Percentiles rank a stretch among this genome's conserved stretches.
Conservation (phyloP, 2,888 invertebrate species). For the Sericinus montela region DNA sequence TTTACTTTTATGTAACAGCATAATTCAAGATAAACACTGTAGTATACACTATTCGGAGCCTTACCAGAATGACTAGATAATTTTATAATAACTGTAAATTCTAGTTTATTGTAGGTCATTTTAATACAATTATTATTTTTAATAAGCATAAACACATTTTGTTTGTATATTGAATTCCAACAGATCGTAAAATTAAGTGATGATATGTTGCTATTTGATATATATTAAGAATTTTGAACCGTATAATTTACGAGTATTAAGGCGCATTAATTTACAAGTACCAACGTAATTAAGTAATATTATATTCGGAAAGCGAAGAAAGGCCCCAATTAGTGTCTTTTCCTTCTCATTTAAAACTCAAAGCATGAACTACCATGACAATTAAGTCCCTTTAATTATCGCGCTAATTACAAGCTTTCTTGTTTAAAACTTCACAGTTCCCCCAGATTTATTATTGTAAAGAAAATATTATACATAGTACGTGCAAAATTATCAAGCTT, state of each 20-base stretch:
- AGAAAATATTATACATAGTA: constrained; percentile 2
- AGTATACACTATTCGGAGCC: too few relatives aligned
- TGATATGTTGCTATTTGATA: background rate
- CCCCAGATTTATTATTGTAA: constrained; percentile 11
- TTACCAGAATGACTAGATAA: too few relatives aligned
- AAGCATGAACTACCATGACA: constrained; percentile 20
- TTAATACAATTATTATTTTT: too few relatives aligned
- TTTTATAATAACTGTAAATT: too few relatives aligned
- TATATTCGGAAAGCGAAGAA: constrained; percentile 15
- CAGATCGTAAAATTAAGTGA: background rate
- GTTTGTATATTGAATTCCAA: too few relatives aligned
- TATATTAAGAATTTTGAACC: background rate
- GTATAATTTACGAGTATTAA: background rate
- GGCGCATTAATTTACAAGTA: background rate
- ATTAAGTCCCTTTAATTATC: constrained; percentile 20
- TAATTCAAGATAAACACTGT: too few relatives aligned
- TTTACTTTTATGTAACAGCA: too few relatives aligned
- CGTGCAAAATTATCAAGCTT: too few relatives aligned
- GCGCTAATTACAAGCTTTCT: constrained; percentile 21
- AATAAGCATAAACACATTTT: too few relatives aligned
- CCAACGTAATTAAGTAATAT: constrained; percentile 11
- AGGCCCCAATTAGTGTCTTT: constrained; percentile 16
- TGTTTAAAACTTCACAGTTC: constrained; percentile 19
- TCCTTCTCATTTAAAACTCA: constrained; percentile 18
- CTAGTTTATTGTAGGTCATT: too few relatives aligned